These are phyloP conservation scores for Pantala flavescens DNA, from an alignment of 1,140 invertebrate species.

Conservation along the genomic window DNA sequence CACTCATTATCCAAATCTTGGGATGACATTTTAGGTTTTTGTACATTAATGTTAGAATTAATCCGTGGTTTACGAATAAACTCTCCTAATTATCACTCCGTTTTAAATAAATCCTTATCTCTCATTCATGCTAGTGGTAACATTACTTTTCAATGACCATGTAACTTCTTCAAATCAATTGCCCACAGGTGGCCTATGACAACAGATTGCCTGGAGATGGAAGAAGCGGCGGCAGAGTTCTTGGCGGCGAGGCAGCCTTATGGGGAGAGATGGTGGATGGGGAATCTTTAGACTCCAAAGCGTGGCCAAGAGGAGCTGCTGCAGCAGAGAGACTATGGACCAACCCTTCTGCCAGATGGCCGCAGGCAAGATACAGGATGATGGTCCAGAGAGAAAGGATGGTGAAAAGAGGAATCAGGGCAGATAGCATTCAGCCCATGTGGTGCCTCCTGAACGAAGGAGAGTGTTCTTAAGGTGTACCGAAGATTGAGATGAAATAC, in stretches of 20 bases:
- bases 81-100: too few relatives aligned
- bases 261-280: slow-evolving; percentile 60
- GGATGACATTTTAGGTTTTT: too few relatives aligned
- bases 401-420: slow-evolving; percentile 45
- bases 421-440: slow-evolving; percentile 57
- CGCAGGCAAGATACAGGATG: slow-evolving; percentile 28
- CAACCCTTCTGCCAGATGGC: slow-evolving; percentile 24
- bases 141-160: too few relatives aligned
- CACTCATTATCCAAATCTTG: too few relatives aligned
- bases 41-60: too few relatives aligned
- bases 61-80: too few relatives aligned
- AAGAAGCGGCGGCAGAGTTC: slow-evolving; percentile 28
- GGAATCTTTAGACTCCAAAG: slow-evolving; percentile 26
- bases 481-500: too few relatives aligned
- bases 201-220: slow-evolving; percentile 35
- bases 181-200: slow-evolving; percentile 36
- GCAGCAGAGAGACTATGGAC: slow-evolving; percentile 33
- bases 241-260: slow-evolving; percentile 57
- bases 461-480: slow-evolving; percentile 37
- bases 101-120: too few relatives aligned
- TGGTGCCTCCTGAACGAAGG: slow-evolving; percentile 66
- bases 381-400: slow-evolving; percentile 49
- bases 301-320: slow-evolving; percentile 28
- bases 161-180: too few relatives aligned
- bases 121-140: too few relatives aligned